Base-by-base conservation (phyloP, 23 tunicate genomes). In the Ascidia mentula region DNA sequence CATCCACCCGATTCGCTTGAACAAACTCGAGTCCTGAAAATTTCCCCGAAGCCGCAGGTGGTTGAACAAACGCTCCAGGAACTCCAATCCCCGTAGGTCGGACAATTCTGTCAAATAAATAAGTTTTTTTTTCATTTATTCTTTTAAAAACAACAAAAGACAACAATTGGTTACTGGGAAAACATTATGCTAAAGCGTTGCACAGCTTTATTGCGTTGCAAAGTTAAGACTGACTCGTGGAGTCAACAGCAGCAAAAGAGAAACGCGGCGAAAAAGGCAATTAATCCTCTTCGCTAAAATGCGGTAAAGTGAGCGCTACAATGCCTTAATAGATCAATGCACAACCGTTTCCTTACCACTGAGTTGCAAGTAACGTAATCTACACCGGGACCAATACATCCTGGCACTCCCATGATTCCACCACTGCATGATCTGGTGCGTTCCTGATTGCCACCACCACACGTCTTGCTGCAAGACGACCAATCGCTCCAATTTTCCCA, bases 401-500 rank as follows among this genome's bases (percentile, higher is more conserved):
- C 93, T 6, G 40, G 86, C 37, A 46, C 45, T 0, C 87, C 90
- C 30, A 59, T 36, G 8, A 69, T 82, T 34, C 93, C 98, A 22
- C 46, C 36, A 72, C 69, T 59, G 79, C 98, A 93, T 18, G 72
- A 0, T 8, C 98, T 78, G 0, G 31, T 69, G n/a, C 90, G 87
- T 17, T 81, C 45, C 74, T 85, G 90, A 15, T 24, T 59, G 22
- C 98, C 98, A 0, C 94, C 85, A 1, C 90, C 93, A 73, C 98
- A 93, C 9, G 87, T 61, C 71, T 79, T 36, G n/a, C 73, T 59
- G 72, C 98, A 93, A 18, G 75, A 28, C 12, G 94, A 74, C 88
- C 84, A 87, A 34, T 69, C 75, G 22, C 82, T 39, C 98, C 98
- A 93, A 6, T 61, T 45, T n/a, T 77, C 59, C 93, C 93, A 93